phyloP scores from a whole-genome alignment of 2,888 invertebrate species.

The Germaria angustata region DNA sequence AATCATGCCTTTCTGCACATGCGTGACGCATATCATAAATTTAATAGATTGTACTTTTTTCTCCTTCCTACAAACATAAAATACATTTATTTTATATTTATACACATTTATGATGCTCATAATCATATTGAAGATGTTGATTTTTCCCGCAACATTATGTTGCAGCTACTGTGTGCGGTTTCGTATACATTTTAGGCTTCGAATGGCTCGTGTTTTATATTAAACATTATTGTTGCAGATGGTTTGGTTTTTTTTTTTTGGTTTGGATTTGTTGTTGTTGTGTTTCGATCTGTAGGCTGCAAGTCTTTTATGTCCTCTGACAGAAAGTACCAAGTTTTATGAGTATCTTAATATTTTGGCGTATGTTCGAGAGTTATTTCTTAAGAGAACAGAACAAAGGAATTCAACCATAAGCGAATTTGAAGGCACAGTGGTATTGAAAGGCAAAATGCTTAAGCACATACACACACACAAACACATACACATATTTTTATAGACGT shows the following conservation, averaged over 20 bases:
- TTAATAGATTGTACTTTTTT: conserved; percentile 37
- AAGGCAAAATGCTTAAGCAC: neutral
- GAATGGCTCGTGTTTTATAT: conserved; percentile 71
- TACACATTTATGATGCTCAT: conserved; percentile 18
- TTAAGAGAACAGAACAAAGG: neutral
- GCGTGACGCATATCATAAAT: conserved; percentile 67
- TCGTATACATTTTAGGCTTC: conserved; percentile 66
- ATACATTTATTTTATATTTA: conserved; percentile 20
- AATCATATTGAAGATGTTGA: conserved; percentile 22
- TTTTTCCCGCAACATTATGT: conserved; percentile 38
- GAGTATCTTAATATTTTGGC: conserved; percentile 71
- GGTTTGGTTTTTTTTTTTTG: conserved; percentile 9
- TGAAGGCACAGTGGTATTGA: neutral
- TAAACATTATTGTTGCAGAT: conserved; percentile 52
- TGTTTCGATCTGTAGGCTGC: conserved; percentile 46
- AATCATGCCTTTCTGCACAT: conserved; percentile 52
- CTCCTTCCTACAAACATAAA: neutral
- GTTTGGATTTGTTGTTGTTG: conserved; percentile 44
- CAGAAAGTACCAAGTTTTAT: conserved; percentile 67
- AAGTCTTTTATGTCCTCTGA: conserved; percentile 56
- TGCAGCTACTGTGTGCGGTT: conserved; percentile 60
- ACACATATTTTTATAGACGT: no score
- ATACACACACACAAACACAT: no score
- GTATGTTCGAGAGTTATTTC: conserved; percentile 55
- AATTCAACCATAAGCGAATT: conserved; percentile 19